These are phyloP conservation scores for Clarias platycephalus DNA, from an alignment of 2,797 vertebrate genomes.

Conservation along the genomic window DNA sequence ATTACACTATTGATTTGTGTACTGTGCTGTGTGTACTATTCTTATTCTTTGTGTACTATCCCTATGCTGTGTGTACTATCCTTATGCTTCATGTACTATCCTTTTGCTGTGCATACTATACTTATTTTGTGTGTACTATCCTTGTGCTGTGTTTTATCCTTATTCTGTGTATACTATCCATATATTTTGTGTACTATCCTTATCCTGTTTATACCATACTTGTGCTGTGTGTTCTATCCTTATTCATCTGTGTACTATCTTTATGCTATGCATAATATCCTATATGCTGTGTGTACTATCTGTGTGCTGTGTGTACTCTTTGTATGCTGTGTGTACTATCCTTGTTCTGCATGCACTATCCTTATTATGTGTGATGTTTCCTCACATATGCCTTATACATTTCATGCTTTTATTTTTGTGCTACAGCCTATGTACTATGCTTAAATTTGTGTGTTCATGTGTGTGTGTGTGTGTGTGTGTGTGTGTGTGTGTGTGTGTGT, in stretches of 20 bases:
- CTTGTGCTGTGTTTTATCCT: too few relatives aligned
- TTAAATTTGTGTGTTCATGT: neutral
- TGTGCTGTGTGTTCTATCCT: neutral
- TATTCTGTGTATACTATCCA: too few relatives aligned
- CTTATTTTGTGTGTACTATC: too few relatives aligned
- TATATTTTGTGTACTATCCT: neutral
- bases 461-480: neutral
- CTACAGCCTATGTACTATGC: too few relatives aligned
- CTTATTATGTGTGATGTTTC: too few relatives aligned
- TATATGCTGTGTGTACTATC: neutral
- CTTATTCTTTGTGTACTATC: neutral
- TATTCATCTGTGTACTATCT: neutral
- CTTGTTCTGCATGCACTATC: neutral
- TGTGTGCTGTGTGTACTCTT: neutral
- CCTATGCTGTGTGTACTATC: neutral
- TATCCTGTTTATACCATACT: too few relatives aligned
- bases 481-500: neutral
- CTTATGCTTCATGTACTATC: too few relatives aligned
- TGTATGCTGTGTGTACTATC: neutral
- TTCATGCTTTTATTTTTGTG: too few relatives aligned
- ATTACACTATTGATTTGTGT: neutral
- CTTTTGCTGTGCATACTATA: too few relatives aligned
- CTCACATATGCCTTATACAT: too few relatives aligned
- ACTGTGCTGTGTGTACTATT: neutral
- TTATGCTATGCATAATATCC: neutral